These are phyloP conservation scores for Eidolon dupreanum DNA, from an alignment of 2,797 vertebrate genomes.

Conservation along the genomic window DNA sequence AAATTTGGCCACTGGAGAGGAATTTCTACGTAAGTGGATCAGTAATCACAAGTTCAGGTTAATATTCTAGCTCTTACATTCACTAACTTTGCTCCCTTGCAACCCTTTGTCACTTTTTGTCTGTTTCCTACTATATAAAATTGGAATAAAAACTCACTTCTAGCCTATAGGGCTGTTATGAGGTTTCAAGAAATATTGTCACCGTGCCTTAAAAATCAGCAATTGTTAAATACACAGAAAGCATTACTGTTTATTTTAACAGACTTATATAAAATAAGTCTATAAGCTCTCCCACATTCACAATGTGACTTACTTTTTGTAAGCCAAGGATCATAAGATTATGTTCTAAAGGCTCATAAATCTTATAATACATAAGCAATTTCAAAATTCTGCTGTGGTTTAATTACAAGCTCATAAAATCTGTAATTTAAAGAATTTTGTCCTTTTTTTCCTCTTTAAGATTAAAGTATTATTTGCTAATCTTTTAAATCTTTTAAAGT, in stretches of 20 bases:
- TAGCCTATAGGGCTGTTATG: not conserved
- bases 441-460: not conserved
- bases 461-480: not conserved
- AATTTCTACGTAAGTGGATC: not conserved
- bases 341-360: not conserved
- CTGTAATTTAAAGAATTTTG: slow-evolving; percentile 23
- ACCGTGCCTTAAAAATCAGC: not conserved
- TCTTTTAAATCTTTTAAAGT: not conserved
- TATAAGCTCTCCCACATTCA: not conserved
- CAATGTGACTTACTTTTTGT: not conserved
- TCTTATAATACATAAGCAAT: not conserved
- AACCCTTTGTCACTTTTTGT: not conserved
- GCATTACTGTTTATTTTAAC: not conserved
- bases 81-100: not conserved
- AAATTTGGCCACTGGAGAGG: not conserved
- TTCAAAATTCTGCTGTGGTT: not conserved
- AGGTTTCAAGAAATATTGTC: not conserved
- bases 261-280: not conserved
- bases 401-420: slow-evolving; percentile 18
- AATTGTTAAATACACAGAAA: slow-evolving; percentile 36
- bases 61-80: not conserved
- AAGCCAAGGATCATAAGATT: not conserved
- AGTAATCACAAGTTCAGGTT: not conserved
- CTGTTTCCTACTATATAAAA: not conserved
- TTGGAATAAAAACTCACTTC: not conserved